Base-by-base conservation (phyloP, 2,797 vertebrate genomes). In the Sebastes dallii region DNA sequence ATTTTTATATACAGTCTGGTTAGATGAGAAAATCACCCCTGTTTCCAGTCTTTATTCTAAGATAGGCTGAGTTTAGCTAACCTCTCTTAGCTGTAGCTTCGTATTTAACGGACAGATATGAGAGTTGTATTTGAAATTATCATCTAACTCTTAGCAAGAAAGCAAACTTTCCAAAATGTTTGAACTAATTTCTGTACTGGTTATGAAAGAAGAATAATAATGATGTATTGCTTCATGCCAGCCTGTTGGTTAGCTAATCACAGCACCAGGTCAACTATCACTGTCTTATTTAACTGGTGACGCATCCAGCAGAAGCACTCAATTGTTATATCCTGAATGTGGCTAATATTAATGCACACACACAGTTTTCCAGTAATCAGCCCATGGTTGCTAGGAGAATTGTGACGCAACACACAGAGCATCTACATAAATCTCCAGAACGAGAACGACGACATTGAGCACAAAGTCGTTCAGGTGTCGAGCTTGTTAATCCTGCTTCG, bases 401-500 rank as follows among this genome's bases (percentile, higher is more conserved):
- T 5, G 39, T 64, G 74, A 75, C 4, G 18, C 24, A 66, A 52
- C 59, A 42, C 9, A 9, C 36, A 11, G 34, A 77, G 27, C 36
- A 10, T 62, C 25, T 50, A 13, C 42, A 4, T n/a, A 24, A 60
- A 64, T 58, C 16, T 58, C 68, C 58, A 59, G 9, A 29, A 62
- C 39, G 36, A 77, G 30, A 72, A 54, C 10, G 50, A 24, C 1
- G 3, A 54, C 36, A 34, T 9, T 29, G 55, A 69, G n/a, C 32
- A 14, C 34, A 67, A 32, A 67, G 60, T 68, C 3, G 10, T 46
- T 59, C 3, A n/a, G 77, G 34, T 68, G 73, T 80, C 82, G 61
- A 66, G 75, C 80, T 77, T 65, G 68, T 84, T 11, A 18, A 75
- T 80, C 68, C 75, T 65, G 64, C 75, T 84, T 72, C 54, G 46